phyloP scores from a whole-genome alignment of 2,113 vertebrate genomes.

The Nicator chloris region DNA sequence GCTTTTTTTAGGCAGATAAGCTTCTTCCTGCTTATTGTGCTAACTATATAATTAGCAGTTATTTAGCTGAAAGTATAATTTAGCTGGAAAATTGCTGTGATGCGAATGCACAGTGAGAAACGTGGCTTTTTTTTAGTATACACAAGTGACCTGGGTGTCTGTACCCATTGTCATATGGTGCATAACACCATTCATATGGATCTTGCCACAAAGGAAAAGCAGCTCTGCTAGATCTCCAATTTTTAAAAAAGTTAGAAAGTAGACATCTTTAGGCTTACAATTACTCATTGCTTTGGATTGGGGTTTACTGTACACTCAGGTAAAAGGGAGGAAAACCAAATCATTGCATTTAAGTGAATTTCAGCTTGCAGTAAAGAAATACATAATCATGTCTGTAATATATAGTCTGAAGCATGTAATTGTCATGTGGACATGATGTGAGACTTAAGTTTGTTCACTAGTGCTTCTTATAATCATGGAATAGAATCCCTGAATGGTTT shows the following conservation, averaged over 20 bases:
- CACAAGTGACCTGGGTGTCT: neutral
- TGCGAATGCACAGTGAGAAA: neutral
- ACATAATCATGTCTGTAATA: neutral
- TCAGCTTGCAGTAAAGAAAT: neutral
- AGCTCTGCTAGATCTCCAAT: neutral
- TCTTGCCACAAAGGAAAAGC: neutral
- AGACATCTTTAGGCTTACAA: neutral
- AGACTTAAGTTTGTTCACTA: neutral
- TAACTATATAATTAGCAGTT: neutral
- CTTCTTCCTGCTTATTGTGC: neutral
- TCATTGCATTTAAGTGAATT: neutral
- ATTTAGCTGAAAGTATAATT: neutral
- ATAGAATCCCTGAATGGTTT: neutral
- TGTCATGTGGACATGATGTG: neutral
- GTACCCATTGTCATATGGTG: accelerated
- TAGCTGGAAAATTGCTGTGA: neutral
- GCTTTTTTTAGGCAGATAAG: neutral
- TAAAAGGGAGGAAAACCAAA: neutral
- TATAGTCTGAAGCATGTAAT: neutral
- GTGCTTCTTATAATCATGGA: neutral
- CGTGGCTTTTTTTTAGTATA: neutral
- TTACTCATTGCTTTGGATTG: neutral
- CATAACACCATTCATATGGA: neutral
- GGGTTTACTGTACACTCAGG: neutral
- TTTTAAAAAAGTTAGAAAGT: neutral